Base-by-base conservation (phyloP, 2,888 invertebrate species). In the Autographa pulchrina region DNA sequence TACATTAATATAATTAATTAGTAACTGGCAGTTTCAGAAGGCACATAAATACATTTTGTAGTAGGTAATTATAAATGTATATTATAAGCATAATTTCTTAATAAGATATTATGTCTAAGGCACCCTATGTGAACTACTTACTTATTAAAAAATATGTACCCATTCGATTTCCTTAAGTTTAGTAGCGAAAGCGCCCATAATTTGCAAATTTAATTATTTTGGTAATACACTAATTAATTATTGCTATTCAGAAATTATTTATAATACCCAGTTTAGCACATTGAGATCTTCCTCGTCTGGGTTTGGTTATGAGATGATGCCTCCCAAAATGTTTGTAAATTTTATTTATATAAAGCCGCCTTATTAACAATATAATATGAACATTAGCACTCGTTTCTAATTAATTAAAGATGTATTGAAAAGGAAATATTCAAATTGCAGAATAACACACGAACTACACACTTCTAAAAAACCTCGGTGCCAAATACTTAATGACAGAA, bases 1-100 rank as follows among this genome's bases (percentile, higher is more conserved):
- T 93, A 94, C 93, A 94, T 89, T 90, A 90, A 81, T 84, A 84
- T 84, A 80, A 81, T 88, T 89, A 89, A 86, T 94, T 92, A 93
- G 91, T 94, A 93, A 92, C 92, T 94, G 94, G 93, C 94, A 94
- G 93, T 93, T 92, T 91, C 85, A 90, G 90, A 94, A 95, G 94
- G 94, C 94, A 94, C 93, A 77, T 87, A 78, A 81, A 80, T 72
- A 69, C 48, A 65, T 71, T 62, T 54, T 75, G 62, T 75, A 79
- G 71, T 68, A 25, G 25, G 25, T 25, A 70, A 72, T 75, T 52
- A 75, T 68, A 43, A 31, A n/a, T 63, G 16, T n/a, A n/a, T 71
- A 62, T 61, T 60, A 52, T 64, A 72, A 71, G 77, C 70, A 73
- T 62, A 71, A 48, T 73, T 66, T 20, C 18, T 78, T 74, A 78